These are phyloP conservation scores for Rattus norvegicus DNA, from an alignment of 2,113 vertebrate genomes.

Conservation along the genomic window GRCr8 NC_086023.1:161506001-161506500, in stretches of 20 bases:
- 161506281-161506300: slow-evolving; percentile 50
- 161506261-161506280: slow-evolving; percentile 59
- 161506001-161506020: not conserved
- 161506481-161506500: slow-evolving; percentile 48
- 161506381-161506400: slow-evolving; percentile 41
- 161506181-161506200: not conserved
- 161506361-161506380: not conserved
- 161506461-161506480: not conserved
- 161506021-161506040: slow-evolving; percentile 36
- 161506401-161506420: slow-evolving; percentile 68
- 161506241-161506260: slow-evolving; percentile 42
- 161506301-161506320: slow-evolving; percentile 47
- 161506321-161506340: slow-evolving; percentile 62
- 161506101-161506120: slow-evolving; percentile 64
- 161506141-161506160: slow-evolving; percentile 71
- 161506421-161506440: slow-evolving; percentile 34
- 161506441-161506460: not conserved
- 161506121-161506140: slow-evolving; percentile 73
- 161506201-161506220: not conserved
- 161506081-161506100: slow-evolving; percentile 68
- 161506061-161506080: slow-evolving; percentile 69
- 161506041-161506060: slow-evolving; percentile 61
- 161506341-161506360: not conserved
- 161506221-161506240: not conserved
- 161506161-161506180: slow-evolving; percentile 49